These are phyloP conservation scores for Halictus ligatus DNA, from an alignment of 2,888 invertebrate species.

Conservation along the genomic window DNA sequence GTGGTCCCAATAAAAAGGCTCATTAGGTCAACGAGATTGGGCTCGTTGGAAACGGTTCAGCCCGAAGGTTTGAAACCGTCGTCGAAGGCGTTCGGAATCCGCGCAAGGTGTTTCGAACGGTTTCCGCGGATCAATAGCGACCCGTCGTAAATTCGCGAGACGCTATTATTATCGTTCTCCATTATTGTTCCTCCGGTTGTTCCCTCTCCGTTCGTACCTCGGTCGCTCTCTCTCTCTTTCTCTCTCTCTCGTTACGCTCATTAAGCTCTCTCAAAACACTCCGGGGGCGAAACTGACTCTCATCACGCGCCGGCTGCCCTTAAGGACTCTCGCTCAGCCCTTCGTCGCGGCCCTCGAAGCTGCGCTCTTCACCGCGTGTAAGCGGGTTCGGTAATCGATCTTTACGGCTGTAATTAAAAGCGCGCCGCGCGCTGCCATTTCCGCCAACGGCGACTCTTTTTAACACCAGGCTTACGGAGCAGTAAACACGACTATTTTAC, in stretches of 20 bases:
- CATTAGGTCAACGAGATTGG: background rate
- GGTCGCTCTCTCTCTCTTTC: background rate
- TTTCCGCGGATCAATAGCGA: background rate
- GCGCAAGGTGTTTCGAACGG: slow-evolving; percentile 2
- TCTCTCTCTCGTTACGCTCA: background rate
- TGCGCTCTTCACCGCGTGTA: background rate
- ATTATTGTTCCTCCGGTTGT: background rate
- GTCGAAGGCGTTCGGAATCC: background rate
- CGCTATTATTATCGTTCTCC: background rate
- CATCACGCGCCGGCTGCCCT: slow-evolving; percentile 3
- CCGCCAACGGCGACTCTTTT: background rate
- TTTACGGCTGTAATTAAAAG: background rate
- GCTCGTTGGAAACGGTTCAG: background rate
- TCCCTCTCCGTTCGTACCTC: background rate
- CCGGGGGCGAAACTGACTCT: slow-evolving; percentile 10
- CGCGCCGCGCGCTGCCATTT: background rate
- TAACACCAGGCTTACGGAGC: too few species aligned
- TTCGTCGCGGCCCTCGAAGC: background rate
- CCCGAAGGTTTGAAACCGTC: background rate
- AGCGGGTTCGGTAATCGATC: slow-evolving; percentile 9
- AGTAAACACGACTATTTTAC: too few species aligned
- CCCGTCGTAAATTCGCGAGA: background rate
- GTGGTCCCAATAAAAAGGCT: background rate
- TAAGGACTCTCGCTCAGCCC: background rate
- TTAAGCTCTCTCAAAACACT: slow-evolving; percentile 15